These are phyloP conservation scores for Limonius californicus DNA, from an alignment of 1,140 invertebrate species.

Conservation along the genomic window DNA sequence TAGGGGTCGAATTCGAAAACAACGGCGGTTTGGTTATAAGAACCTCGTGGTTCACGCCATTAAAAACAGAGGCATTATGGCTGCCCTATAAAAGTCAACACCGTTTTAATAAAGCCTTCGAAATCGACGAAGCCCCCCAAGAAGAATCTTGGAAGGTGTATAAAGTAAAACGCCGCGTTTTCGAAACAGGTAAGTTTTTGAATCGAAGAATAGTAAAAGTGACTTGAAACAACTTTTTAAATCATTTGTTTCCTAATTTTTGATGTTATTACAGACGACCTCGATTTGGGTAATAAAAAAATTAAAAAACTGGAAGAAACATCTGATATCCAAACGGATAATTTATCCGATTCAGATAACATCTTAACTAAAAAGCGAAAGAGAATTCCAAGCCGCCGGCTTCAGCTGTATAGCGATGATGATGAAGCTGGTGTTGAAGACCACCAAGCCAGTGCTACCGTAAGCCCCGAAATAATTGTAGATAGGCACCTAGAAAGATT, in stretches of 20 bases:
- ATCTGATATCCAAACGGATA: not conserved
- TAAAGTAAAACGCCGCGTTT: too few relatives aligned
- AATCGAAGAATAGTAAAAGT: not conserved
- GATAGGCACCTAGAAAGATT: too few relatives aligned
- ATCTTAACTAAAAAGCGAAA: not conserved
- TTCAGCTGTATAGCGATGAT: too few relatives aligned
- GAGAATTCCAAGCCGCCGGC: too few relatives aligned
- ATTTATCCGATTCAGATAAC: not conserved
- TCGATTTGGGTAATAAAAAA: not conserved
- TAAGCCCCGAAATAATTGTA: too few relatives aligned
- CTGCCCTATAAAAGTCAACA: not conserved
- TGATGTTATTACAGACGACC: slow-evolving; percentile 1
- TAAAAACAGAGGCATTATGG: not conserved
- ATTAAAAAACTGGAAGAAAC: not conserved
- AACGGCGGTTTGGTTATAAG: not conserved
- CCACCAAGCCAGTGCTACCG: too few relatives aligned
- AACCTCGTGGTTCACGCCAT: not conserved
- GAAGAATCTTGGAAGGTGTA: not conserved
- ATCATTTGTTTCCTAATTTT: not conserved
- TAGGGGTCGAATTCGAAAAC: not conserved
- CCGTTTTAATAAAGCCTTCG: not conserved
- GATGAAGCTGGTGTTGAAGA: too few relatives aligned
- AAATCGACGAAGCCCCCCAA: not conserved
- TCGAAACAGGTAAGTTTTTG: not conserved
- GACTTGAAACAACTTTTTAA: not conserved